These are phyloP conservation scores for Bambusicola thoracicus DNA, from an alignment of 2,113 vertebrate genomes.

Conservation along the genomic window DNA sequence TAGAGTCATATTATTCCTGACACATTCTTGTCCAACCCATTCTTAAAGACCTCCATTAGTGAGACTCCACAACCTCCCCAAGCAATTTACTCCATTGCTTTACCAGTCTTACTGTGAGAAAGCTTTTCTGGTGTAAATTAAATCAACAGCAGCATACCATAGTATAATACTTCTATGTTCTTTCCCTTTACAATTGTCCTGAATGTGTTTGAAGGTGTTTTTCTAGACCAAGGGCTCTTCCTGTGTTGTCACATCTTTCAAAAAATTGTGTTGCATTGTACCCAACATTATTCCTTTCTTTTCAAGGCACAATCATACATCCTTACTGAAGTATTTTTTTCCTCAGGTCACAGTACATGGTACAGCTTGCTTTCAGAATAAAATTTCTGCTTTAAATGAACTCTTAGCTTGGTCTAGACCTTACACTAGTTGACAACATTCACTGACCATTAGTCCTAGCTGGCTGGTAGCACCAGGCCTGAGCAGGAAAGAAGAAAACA, in stretches of 20 bases:
- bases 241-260: not conserved
- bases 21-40: not conserved
- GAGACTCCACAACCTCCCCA: not conserved
- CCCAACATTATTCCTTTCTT: not conserved
- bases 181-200: not conserved
- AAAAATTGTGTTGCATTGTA: not conserved
- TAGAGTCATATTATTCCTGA: not conserved
- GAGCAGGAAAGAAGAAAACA: not conserved
- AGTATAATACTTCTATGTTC: not conserved
- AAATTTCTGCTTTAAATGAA: conserved; percentile 36
- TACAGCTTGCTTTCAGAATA: conserved; percentile 44
- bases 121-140: not conserved
- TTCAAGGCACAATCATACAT: not conserved
- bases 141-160: not conserved
- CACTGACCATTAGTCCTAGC: not conserved
- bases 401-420: conserved; percentile 31
- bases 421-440: conserved; percentile 15
- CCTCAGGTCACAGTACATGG: not conserved
- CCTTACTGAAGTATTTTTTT: not conserved
- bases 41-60: not conserved
- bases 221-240: not conserved
- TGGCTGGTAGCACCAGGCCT: not conserved
- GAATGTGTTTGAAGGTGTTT: not conserved
- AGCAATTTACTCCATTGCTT: not conserved
- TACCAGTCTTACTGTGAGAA: not conserved